These are phyloP conservation scores for Lordiphosa fenestrarum DNA, from an alignment of 2,888 invertebrate species.

Conservation along the genomic window DNA sequence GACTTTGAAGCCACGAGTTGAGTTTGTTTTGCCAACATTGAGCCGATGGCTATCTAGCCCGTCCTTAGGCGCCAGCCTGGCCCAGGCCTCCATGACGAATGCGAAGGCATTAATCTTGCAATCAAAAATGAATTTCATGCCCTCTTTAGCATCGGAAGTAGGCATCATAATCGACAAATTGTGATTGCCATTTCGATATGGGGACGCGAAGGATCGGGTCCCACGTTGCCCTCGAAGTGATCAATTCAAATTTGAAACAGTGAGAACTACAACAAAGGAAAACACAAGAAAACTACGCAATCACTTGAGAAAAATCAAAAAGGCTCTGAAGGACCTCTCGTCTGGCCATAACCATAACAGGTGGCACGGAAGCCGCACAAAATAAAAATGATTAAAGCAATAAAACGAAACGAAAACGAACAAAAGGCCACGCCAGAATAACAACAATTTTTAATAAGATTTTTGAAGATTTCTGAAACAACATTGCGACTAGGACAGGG, in stretches of 20 bases:
- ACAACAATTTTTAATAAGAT: constrained; percentile 77
- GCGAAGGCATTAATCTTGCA: constrained; percentile 21
- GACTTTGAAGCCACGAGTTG: constrained; percentile 51
- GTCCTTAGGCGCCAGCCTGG: constrained; percentile 51
- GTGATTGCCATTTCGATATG: constrained; percentile 70
- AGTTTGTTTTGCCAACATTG: constrained; percentile 68
- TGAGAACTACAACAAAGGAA: constrained; percentile 58
- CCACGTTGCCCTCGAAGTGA: constrained; percentile 64
- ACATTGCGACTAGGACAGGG: constrained; percentile 42
- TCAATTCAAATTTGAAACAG: constrained; percentile 75
- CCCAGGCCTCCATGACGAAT: constrained; percentile 33
- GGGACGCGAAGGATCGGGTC: constrained; percentile 26
- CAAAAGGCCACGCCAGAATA: constrained; percentile 51
- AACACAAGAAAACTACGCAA: constrained; percentile 73
- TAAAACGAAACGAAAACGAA: constrained; percentile 50
- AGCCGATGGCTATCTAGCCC: constrained; percentile 51
- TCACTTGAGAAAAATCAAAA: constrained; percentile 77
- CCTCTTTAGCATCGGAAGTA: constrained; percentile 66
- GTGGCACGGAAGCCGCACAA: constrained; percentile 79
- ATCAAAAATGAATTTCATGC: constrained; percentile 64
- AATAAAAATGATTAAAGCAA: constrained; percentile 75
- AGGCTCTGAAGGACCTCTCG: constrained; percentile 56
- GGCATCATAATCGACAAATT: constrained; percentile 73
- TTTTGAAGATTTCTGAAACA: constrained; percentile 53
- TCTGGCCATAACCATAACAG: constrained; percentile 61